These are phyloP conservation scores for Xestia sexstrigata DNA, from an alignment of 2,888 invertebrate species.

Conservation along the genomic window DNA sequence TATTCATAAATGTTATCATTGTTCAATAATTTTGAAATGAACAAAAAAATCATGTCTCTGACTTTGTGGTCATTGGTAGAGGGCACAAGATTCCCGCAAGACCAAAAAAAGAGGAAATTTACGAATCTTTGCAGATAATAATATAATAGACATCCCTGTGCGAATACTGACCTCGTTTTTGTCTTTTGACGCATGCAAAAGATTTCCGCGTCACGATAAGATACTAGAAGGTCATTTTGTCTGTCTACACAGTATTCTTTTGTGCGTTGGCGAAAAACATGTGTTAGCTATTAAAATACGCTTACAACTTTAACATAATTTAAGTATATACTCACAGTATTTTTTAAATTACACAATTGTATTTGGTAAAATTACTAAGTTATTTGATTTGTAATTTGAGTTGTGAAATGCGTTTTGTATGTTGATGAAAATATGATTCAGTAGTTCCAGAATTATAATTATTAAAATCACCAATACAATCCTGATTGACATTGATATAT, in stretches of 20 bases:
- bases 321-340: no score
- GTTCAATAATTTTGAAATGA: not conserved
- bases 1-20: not conserved
- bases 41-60: not conserved
- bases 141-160: constrained; percentile 23
- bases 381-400: no score
- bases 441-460: no score
- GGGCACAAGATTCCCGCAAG: not conserved
- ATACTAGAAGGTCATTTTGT: constrained; percentile 55
- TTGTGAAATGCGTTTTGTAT: no score
- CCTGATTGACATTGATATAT: no score
- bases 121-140: not conserved
- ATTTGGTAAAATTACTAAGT: no score
- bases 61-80: not conserved
- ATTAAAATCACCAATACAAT: no score
- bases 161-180: constrained; percentile 49
- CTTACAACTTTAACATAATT: no score
- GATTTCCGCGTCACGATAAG: constrained; percentile 66
- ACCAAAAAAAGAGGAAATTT: not conserved
- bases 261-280: constrained; percentile 28
- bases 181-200: constrained; percentile 58
- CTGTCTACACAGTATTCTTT: constrained; percentile 34
- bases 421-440: no score
- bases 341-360: no score
- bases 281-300: no score